phyloP scores from a whole-genome alignment of 1,140 invertebrate species.

The Drosophila santomea region DNA sequence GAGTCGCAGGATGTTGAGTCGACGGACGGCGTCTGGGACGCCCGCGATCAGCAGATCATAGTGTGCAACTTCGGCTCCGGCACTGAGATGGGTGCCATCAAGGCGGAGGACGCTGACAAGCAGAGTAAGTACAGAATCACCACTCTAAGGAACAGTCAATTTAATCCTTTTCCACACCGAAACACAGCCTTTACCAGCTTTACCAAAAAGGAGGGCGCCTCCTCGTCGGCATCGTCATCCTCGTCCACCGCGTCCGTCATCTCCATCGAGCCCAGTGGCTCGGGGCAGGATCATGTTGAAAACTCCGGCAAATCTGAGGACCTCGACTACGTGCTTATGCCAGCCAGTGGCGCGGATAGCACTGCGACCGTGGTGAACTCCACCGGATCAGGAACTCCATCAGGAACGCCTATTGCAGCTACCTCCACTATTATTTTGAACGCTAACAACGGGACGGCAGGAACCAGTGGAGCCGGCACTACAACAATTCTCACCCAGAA shows the following conservation, averaged over 20 bases:
- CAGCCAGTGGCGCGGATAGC: constrained; percentile 16
- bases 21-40: constrained; percentile 42
- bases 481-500: constrained; percentile 53
- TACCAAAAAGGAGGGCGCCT: constrained; percentile 68
- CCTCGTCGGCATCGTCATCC: constrained; percentile 57
- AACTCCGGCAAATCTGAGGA: constrained; percentile 45
- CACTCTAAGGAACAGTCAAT: neutral
- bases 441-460: constrained; percentile 38
- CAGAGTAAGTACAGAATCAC: constrained; percentile 51
- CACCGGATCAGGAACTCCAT: neutral
- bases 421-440: constrained; percentile 23
- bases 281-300: constrained; percentile 22
- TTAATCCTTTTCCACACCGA: neutral
- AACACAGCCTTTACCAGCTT: constrained; percentile 63
- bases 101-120: constrained; percentile 67
- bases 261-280: constrained; percentile 58
- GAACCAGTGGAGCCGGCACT: constrained; percentile 7
- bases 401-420: neutral
- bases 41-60: constrained; percentile 64
- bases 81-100: constrained; percentile 61
- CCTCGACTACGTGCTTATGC: constrained; percentile 55
- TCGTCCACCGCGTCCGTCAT: constrained; percentile 68
- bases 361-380: neutral
- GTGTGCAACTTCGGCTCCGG: constrained; percentile 51
- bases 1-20: constrained; percentile 22